phyloP scores from a whole-genome alignment of 2,888 invertebrate genomes.

The Prosopocoilus inquinatus region DNA sequence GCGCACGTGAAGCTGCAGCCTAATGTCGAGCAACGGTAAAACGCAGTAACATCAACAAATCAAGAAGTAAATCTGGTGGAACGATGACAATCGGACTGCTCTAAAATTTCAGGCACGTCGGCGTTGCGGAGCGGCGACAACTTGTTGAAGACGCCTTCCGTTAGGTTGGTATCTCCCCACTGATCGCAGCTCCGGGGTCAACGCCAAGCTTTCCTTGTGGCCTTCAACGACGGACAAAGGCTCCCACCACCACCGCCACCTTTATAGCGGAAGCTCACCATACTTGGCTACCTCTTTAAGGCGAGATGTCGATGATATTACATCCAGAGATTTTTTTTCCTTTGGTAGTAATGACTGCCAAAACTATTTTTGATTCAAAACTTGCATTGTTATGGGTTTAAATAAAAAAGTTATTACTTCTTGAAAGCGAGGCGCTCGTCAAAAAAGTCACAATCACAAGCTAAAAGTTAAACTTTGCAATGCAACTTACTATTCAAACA shows the following conservation, averaged over 20 bases:
- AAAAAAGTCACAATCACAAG: too few species aligned
- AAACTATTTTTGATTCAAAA: too few species aligned
- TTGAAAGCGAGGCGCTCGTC: too few species aligned
- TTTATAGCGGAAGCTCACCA: slow-evolving; percentile 29
- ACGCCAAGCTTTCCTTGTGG: slow-evolving; percentile 20
- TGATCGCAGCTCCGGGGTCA: slow-evolving; percentile 24
- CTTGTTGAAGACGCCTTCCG: slow-evolving; percentile 27
- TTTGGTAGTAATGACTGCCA: too few species aligned
- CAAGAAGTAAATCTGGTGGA: slow-evolving; percentile 18
- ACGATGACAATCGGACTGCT: slow-evolving; percentile 21
- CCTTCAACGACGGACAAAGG: slow-evolving; percentile 24
- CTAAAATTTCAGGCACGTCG: slow-evolving; percentile 23
- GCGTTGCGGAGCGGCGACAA: slow-evolving; percentile 16
- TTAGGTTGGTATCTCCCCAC: slow-evolving; percentile 26
- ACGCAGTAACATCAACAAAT: slow-evolving; percentile 20
- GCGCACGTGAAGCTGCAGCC: slow-evolving; percentile 19
- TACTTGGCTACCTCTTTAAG: slow-evolving; percentile 5
- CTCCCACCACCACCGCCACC: slow-evolving; percentile 23
- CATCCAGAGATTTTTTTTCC: too few species aligned
- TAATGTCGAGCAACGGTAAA: slow-evolving; percentile 27
- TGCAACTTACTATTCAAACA: too few species aligned
- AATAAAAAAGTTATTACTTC: too few species aligned
- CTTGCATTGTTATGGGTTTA: too few species aligned
- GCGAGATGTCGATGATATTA: too few species aligned
- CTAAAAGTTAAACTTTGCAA: too few species aligned